Evolutionary conservation across 2,888 invertebrate genomes (phyloP).

Genomic region (Xanthorhoe spadicearia): DNA sequence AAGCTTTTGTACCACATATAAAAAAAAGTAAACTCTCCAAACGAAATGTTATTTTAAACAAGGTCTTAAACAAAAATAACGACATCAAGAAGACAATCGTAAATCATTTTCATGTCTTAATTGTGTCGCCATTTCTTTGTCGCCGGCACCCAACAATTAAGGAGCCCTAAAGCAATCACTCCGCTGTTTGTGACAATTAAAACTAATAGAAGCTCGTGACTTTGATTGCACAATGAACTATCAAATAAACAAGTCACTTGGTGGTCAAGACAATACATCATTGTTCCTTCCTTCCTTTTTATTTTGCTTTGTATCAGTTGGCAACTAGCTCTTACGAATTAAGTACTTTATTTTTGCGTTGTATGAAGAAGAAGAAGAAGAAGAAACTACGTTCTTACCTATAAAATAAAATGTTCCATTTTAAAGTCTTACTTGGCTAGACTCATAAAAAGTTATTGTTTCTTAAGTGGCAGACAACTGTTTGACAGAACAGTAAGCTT

Average conservation of each 20-base stretch:
- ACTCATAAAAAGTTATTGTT: conserved; percentile 8
- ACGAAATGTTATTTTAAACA: no score
- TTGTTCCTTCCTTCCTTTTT: no score
- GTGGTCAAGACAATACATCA: neutral
- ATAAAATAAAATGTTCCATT: neutral
- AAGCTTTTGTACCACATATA: no score
- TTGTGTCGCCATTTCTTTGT: neutral
- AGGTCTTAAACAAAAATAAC: no score
- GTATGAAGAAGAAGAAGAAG: no score
- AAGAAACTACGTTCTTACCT: no score
- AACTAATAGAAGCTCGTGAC: conserved; percentile 24
- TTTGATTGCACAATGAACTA: conserved; percentile 9
- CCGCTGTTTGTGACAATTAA: conserved; percentile 23
- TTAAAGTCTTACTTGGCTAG: conserved; percentile 1
- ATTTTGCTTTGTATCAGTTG: no score
- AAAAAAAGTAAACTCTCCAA: no score
- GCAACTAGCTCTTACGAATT: no score
- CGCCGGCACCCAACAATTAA: conserved; percentile 1
- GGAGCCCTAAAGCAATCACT: conserved; percentile 20
- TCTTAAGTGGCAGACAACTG: conserved; percentile 1
- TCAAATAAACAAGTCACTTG: conserved; percentile 10
- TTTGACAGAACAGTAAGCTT: conserved; percentile 4
- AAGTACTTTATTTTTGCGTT: no score
- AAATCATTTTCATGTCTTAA: neutral
- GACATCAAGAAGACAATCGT: neutral